A percentile compares a stretch with the other conserved stretches of the same genome.
Evolutionary conservation across 2,797 vertebrate species (phyloP).

Genomic region (Vireo griseus): DNA sequence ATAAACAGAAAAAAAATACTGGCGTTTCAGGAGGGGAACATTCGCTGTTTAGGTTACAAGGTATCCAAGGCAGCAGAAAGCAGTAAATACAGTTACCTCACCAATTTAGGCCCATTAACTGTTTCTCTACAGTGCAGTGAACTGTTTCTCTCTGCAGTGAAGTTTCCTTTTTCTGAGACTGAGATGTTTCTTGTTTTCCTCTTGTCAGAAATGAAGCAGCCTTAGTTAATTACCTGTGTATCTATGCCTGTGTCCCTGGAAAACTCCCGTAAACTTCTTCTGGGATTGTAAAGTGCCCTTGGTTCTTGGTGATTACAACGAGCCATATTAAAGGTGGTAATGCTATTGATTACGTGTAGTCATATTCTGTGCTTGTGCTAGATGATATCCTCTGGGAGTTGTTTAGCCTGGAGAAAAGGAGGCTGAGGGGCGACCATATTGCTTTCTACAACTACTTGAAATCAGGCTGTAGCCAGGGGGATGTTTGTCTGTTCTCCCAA

Average conservation of each 20-base stretch:
- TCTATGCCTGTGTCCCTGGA: neutral
- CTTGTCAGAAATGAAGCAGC: neutral
- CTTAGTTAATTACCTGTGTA: accelerated
- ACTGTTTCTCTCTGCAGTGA: neutral
- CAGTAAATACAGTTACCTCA: neutral
- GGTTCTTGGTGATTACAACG: neutral
- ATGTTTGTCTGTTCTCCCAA: neutral
- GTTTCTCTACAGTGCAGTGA: neutral
- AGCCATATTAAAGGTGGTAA: neutral
- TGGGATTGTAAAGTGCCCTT: neutral
- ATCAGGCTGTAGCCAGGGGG: neutral
- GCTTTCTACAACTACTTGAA: neutral
- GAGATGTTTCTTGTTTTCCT: neutral
- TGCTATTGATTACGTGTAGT: neutral
- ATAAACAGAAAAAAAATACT: neutral
- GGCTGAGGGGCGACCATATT: neutral
- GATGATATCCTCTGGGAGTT: neutral
- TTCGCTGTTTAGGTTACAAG: neutral
- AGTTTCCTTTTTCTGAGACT: neutral
- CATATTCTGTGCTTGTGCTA: neutral
- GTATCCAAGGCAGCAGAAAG: neutral
- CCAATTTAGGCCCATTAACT: neutral
- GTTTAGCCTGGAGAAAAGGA: neutral
- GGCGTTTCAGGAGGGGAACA: neutral
- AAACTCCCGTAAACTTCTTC: neutral